phyloP scores from a whole-genome alignment of 2,888 invertebrate genomes.

The Lomographa bimaculata region DNA sequence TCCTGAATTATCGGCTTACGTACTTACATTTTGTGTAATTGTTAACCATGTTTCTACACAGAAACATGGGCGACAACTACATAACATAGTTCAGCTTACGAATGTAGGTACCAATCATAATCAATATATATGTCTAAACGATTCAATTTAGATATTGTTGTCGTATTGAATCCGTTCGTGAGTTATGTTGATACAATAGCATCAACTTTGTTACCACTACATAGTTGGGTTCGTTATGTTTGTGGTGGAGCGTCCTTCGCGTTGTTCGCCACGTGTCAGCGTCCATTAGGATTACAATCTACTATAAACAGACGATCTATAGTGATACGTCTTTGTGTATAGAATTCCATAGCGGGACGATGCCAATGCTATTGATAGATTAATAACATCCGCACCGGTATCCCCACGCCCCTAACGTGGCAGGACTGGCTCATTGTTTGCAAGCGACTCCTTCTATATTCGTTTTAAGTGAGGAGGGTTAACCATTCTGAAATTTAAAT shows the following conservation, averaged over 20 bases:
- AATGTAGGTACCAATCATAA: too few relatives aligned
- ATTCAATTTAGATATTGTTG: too few relatives aligned
- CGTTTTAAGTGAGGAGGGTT: constrained; percentile 18
- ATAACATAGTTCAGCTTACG: too few relatives aligned
- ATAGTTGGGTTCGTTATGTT: constrained; percentile 25
- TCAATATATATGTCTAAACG: too few relatives aligned
- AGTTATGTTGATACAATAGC: constrained; percentile 27
- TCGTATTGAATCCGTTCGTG: constrained; percentile 24
- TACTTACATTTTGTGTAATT: too few relatives aligned
- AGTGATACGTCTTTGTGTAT: constrained; percentile 46
- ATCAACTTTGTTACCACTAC: constrained; percentile 33
- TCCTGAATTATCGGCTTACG: too few relatives aligned
- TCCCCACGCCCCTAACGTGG: constrained; percentile 49
- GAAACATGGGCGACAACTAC: too few relatives aligned
- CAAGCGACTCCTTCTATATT: constrained; percentile 24
- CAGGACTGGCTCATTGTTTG: constrained; percentile 43
- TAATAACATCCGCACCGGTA: constrained; percentile 53
- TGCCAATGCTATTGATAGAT: constrained; percentile 66
- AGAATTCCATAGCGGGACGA: constrained; percentile 50
- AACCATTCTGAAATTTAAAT: constrained; percentile 19
- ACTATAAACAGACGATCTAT: constrained; percentile 44
- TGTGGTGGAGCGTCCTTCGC: constrained; percentile 32
- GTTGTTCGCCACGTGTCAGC: constrained; percentile 55
- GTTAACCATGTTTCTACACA: too few relatives aligned
- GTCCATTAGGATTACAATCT: constrained; percentile 17